Conservation (phyloP, 2,113 vertebrate species). For the Calidris pugnax region DNA sequence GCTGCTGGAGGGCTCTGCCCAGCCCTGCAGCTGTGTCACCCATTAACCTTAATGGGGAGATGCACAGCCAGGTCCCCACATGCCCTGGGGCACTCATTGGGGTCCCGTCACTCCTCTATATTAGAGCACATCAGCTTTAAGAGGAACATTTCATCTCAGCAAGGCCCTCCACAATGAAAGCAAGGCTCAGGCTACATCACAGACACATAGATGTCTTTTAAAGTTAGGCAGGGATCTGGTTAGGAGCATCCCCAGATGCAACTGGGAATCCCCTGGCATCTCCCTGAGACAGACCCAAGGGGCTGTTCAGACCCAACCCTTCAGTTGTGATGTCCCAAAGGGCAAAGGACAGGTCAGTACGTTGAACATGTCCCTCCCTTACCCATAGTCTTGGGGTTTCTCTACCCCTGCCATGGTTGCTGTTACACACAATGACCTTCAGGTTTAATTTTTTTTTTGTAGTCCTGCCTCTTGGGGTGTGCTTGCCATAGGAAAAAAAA, state of each 20-base stretch:
- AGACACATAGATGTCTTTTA: neutral
- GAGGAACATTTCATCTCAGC: neutral
- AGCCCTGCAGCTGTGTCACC: neutral
- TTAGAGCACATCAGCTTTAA: neutral
- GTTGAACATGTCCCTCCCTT: neutral
- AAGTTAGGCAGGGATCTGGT: neutral
- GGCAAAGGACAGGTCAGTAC: neutral
- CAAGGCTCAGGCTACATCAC: neutral
- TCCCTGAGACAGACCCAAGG: neutral
- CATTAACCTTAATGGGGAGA: accelerated
- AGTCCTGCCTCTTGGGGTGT: neutral
- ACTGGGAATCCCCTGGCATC: neutral
- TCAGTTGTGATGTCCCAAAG: neutral
- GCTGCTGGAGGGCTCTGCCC: neutral
- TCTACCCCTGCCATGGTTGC: neutral
- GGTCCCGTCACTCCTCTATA: neutral
- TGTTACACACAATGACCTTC: neutral
- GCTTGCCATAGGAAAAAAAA: neutral
- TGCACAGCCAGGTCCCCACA: accelerated
- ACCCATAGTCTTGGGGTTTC: neutral
- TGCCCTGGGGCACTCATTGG: accelerated
- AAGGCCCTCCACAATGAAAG: neutral
- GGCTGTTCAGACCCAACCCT: neutral
- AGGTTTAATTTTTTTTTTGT: neutral
- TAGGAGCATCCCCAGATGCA: neutral